Percentiles rank a stretch among this genome's conserved stretches.
These are phyloP conservation scores for Sphaeramia orbicularis DNA, from an alignment of 2,797 vertebrate species.

Conservation along the genomic window DNA sequence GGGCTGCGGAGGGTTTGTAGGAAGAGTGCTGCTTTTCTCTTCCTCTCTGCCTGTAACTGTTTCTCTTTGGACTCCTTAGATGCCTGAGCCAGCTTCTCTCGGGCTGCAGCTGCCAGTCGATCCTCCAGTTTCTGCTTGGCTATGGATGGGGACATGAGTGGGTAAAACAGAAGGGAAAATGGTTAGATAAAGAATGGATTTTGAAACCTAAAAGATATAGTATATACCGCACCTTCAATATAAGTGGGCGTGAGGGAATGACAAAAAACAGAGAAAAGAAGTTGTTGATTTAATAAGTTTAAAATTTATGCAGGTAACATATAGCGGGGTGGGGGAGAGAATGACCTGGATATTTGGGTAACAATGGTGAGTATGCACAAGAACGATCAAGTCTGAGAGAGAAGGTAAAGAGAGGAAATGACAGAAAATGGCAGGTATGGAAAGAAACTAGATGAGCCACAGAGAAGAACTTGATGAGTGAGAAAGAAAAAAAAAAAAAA, in stretches of 20 bases:
- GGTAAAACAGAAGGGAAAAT: slow-evolving; percentile 24
- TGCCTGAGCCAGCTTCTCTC: slow-evolving; percentile 97
- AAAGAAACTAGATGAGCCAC: slow-evolving; percentile 24
- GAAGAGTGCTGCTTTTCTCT: slow-evolving; percentile 96
- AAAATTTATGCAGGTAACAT: slow-evolving; percentile 27
- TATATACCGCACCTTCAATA: too few species aligned
- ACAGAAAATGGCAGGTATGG: slow-evolving; percentile 16
- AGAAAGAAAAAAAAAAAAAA: slow-evolving; percentile 22
- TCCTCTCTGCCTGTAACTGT: slow-evolving; percentile 97
- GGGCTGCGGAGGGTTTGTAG: slow-evolving; percentile 93
- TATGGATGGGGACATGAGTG: slow-evolving; percentile 64
- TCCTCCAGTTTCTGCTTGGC: slow-evolving; percentile 98
- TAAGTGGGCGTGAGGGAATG: neutral
- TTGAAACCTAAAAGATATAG: too few species aligned
- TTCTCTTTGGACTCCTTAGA: slow-evolving; percentile 99
- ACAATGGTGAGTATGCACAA: slow-evolving; percentile 29
- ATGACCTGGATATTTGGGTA: slow-evolving; percentile 35
- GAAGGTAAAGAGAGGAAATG: slow-evolving; percentile 39
- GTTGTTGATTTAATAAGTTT: slow-evolving; percentile 7
- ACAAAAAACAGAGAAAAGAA: neutral
- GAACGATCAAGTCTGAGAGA: slow-evolving; percentile 22
- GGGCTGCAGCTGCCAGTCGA: slow-evolving; percentile 94
- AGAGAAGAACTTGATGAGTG: slow-evolving; percentile 22
- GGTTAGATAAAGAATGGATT: slow-evolving; percentile 17
- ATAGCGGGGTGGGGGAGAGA: slow-evolving; percentile 43